Evolutionary conservation across 1,140 invertebrate genomes (phyloP), one percentile per base, ranked within the genome.

Genomic region (Sycophila sp.): DNA sequence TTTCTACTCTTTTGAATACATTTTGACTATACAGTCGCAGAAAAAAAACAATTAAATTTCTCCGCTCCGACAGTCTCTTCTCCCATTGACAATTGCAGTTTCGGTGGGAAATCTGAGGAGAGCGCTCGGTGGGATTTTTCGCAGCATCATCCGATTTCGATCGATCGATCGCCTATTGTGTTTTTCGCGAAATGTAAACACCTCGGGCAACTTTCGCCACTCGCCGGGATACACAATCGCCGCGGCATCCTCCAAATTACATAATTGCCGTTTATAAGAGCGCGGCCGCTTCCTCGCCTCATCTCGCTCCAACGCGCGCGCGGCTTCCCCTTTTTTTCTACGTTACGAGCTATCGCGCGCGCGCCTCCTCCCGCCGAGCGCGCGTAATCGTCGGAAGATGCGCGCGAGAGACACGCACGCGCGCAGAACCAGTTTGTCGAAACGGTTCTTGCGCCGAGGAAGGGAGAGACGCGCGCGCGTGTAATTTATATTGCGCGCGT

Each of bases 401-500:
- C n/a, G n/a, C n/a, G n/a, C n/a, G n/a, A n/a, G n/a, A n/a, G n/a
- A n/a, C n/a, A n/a, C n/a, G n/a, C n/a, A n/a, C n/a, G n/a, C n/a
- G n/a, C n/a, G n/a, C 28, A 26, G 53, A 59, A 58, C 56, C 56
- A 68, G 53, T 68, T 59, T 59, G 42, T 49, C 66, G 24, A 56
- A 68, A 68, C 63, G 72, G 70, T 74, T 74, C 72, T 74, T 74
- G 66, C 63, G 69, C 65, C 28, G 51, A 15, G 24, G 55, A 13
- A 36, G 60, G 53, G 45, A 65, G 34, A 36, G 28, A 62, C n/a
- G 2, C 11, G 62, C 30, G 24, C 32, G 32, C 32, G 11, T n/a
- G 36, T 36, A n/a, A 66, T 66, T 66, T 55, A 66, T 66, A 42
- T 42, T 38, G 34, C n/a, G n/a, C n/a, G n/a, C n/a, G n/a, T n/a